These are phyloP conservation scores for Formicarius rufipectus DNA, from an alignment of 2,113 vertebrate genomes.

Conservation along the genomic window DNA sequence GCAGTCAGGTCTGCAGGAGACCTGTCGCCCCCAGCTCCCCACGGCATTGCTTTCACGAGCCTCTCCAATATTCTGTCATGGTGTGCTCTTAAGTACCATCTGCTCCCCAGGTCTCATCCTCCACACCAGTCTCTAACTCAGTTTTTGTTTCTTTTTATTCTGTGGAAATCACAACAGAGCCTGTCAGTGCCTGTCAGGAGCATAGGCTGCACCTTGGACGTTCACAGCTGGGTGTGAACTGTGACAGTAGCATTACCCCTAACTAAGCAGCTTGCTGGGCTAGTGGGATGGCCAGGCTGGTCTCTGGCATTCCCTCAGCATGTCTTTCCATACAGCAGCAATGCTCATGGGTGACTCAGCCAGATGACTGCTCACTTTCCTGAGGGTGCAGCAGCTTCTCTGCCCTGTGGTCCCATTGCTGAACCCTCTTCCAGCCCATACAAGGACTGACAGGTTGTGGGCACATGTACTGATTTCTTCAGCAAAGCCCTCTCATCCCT, in stretches of 20 bases:
- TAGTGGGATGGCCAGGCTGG: background rate
- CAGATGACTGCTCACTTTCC: background rate
- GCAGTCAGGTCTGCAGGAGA: background rate
- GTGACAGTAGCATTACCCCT: background rate
- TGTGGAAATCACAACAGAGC: background rate
- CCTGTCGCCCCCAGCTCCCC: background rate
- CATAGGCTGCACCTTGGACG: fast-evolving
- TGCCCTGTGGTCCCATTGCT: background rate
- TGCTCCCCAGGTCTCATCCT: background rate
- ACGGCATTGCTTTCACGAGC: fast-evolving
- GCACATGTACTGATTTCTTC: background rate
- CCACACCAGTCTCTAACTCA: background rate
- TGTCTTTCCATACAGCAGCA: fast-evolving
- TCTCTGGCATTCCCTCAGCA: background rate
- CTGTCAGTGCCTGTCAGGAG: background rate
- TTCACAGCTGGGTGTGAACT: background rate
- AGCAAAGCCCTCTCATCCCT: background rate
- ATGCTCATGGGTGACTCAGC: fast-evolving
- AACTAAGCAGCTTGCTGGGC: fast-evolving
- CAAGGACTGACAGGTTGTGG: background rate
- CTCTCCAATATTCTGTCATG: background rate
- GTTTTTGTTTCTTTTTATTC: background rate
- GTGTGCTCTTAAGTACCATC: fast-evolving
- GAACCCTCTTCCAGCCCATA: background rate
- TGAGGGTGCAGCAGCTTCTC: background rate